Percentiles rank a stretch among this genome's conserved stretches.
These are phyloP conservation scores for Plectrocnemia conspersa DNA, from an alignment of 1,140 invertebrate genomes.

Conservation along the genomic window DNA sequence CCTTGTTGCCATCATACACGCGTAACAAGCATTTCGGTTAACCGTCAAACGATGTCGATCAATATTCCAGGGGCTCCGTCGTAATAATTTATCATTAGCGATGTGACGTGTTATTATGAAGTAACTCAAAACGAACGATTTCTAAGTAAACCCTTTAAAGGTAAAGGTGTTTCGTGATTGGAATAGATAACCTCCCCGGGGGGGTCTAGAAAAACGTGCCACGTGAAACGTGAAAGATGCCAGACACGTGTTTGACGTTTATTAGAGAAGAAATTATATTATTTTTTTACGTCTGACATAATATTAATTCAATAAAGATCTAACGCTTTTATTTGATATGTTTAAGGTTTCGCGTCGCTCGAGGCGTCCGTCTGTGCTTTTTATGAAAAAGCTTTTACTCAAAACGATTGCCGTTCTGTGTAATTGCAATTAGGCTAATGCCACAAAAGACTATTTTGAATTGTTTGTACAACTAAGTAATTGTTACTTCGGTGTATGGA, in stretches of 20 bases:
- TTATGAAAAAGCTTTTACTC: too few species aligned
- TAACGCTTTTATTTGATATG: not conserved
- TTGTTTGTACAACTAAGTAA: too few species aligned
- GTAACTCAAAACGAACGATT: not conserved
- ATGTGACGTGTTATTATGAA: not conserved
- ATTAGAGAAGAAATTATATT: not conserved
- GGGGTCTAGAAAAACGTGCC: not conserved
- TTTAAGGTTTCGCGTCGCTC: not conserved
- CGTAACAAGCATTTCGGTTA: not conserved
- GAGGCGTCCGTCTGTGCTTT: too few species aligned
- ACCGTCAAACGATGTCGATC: not conserved
- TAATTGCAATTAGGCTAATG: too few species aligned
- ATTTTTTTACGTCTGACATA: not conserved
- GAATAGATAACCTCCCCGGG: not conserved
- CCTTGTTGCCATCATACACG: not conserved
- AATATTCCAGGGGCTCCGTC: not conserved
- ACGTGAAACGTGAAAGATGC: not conserved
- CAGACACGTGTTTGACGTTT: not conserved
- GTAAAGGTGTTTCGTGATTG: not conserved
- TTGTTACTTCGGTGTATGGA: too few species aligned
- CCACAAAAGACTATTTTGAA: too few species aligned
- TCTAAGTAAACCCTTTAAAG: not conserved
- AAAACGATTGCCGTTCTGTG: too few species aligned
- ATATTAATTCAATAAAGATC: not conserved
- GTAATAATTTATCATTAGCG: constrained; percentile 5